Conservation (phyloP, 2,888 invertebrate genomes). For the Troilus luridus region DNA sequence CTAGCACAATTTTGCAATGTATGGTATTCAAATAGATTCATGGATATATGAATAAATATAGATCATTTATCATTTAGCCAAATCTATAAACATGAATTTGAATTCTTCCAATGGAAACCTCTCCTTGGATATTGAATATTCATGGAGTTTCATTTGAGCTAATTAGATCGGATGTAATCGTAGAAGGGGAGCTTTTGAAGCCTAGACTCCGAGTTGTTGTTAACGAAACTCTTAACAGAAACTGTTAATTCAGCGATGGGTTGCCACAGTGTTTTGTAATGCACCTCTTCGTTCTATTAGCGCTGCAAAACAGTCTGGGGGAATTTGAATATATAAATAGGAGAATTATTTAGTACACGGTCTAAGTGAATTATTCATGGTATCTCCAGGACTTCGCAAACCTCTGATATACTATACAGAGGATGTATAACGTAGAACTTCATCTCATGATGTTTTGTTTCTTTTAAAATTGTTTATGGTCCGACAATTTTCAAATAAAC, state of each 20-base stretch:
- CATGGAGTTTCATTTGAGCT: background rate
- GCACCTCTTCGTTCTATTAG: background rate
- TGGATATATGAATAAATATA: background rate
- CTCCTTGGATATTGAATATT: background rate
- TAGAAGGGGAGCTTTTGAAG: background rate
- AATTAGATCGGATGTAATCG: slow-evolving; percentile 1
- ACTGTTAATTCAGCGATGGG: background rate
- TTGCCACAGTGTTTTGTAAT: background rate
- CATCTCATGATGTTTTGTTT: no score
- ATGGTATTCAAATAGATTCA: slow-evolving; percentile 7
- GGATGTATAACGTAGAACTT: no score
- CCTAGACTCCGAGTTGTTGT: background rate
- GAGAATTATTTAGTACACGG: background rate
- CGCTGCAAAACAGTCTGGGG: background rate
- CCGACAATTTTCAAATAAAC: no score
- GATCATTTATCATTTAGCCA: background rate
- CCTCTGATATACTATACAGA: background rate
- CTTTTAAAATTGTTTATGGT: no score
- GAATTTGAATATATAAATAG: slow-evolving; percentile 20
- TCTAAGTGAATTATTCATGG: background rate
- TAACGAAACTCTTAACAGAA: background rate
- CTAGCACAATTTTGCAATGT: background rate
- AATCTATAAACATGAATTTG: slow-evolving; percentile 35
- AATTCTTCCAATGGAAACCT: background rate
- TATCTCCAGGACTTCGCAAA: background rate